These are phyloP conservation scores for Philaenus spumarius DNA, from an alignment of 1,140 invertebrate species.

Conservation along the genomic window DNA sequence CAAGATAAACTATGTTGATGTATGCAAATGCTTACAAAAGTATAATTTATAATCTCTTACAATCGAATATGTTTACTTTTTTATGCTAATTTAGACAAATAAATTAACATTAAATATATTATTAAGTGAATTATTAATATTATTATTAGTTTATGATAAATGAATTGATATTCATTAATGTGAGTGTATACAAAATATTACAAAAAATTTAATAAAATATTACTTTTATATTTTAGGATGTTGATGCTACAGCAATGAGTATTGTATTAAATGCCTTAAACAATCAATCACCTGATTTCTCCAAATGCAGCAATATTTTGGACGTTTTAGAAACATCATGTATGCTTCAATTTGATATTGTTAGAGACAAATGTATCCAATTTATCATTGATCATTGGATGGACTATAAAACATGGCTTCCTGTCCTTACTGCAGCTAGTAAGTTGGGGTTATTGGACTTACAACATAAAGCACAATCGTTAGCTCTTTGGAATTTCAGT, in stretches of 20 bases:
- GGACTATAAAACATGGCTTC: conserved; percentile 41
- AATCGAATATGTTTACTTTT: background rate
- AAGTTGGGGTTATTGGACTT: conserved; percentile 30
- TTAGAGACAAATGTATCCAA: conserved; percentile 38
- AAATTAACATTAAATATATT: background rate
- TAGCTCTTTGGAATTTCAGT: conserved; percentile 32
- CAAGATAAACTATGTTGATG: too few species aligned
- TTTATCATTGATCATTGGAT: conserved; percentile 39
- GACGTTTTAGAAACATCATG: conserved; percentile 41
- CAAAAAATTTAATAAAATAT: background rate
- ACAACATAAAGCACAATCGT: conserved; percentile 18
- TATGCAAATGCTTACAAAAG: too few species aligned
- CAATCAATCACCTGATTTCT: conserved; percentile 38
- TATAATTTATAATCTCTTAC: background rate
- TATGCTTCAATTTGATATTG: conserved; percentile 40
- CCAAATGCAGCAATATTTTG: conserved; percentile 36
- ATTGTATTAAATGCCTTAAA: conserved; percentile 42
- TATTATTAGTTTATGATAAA: background rate
- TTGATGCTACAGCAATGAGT: conserved; percentile 41
- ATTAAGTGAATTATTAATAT: background rate
- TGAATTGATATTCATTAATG: background rate
- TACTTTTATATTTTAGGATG: conserved; percentile 35
- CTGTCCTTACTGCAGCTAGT: conserved; percentile 40
- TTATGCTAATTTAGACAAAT: background rate
- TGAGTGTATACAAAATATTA: background rate